phyloP scores from a whole-genome alignment of 2,113 vertebrate species.

The Sapajus apella region DNA sequence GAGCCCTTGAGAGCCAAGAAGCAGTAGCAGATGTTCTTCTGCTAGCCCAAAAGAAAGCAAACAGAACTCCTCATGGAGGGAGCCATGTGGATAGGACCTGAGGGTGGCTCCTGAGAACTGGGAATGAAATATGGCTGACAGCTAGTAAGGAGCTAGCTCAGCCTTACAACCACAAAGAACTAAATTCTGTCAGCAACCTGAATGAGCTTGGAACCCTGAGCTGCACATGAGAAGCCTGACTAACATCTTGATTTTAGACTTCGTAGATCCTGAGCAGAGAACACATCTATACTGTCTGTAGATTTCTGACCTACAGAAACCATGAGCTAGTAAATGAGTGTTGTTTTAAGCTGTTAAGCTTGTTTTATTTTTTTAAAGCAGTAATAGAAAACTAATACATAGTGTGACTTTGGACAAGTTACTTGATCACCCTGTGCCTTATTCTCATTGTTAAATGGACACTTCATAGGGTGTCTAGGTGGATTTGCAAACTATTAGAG shows the following conservation, averaged over 20 bases:
- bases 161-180: background rate
- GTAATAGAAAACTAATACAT: background rate
- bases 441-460: background rate
- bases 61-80: background rate
- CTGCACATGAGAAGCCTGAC: background rate
- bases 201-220: background rate
- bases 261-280: background rate
- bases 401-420: background rate
- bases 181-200: background rate
- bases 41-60: background rate
- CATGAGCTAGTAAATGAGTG: background rate
- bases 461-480: background rate
- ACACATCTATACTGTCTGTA: background rate
- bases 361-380: background rate
- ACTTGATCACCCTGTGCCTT: background rate
- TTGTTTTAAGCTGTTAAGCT: background rate
- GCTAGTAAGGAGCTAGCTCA: background rate
- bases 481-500: background rate
- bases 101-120: background rate
- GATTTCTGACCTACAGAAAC: background rate
- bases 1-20: background rate
- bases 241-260: background rate
- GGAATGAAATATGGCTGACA: background rate
- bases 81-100: background rate
- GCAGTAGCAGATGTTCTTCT: background rate